Evolutionary conservation across 2,888 invertebrate genomes (phyloP).

Genomic region (Spisula solida): DNA sequence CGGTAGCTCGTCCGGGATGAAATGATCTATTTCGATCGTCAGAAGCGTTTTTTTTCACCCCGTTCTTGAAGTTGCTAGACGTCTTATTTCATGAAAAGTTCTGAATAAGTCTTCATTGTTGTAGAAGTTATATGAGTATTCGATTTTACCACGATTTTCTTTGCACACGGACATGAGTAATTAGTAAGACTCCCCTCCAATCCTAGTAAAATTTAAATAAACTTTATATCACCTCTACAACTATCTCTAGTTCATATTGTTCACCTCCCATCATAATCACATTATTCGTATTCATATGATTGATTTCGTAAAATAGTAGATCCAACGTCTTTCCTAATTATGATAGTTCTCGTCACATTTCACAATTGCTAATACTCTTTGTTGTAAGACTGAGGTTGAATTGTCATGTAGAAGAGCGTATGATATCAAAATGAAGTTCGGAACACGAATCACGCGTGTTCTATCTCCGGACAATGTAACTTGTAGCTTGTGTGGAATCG

Average conservation of each 20-base stretch:
- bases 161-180: conserved; percentile 30
- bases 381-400: not conserved
- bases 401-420: too few relatives aligned
- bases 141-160: not conserved
- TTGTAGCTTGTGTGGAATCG: not conserved
- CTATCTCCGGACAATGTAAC: too few relatives aligned
- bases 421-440: too few relatives aligned
- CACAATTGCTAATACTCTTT: not conserved
- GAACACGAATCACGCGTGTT: too few relatives aligned
- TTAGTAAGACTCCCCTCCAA: not conserved
- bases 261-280: too few relatives aligned
- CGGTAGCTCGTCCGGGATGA: conserved; percentile 15
- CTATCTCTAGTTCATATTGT: not conserved
- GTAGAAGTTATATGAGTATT: not conserved
- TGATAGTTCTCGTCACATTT: not conserved
- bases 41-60: not conserved
- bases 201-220: not conserved
- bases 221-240: conserved; percentile 15
- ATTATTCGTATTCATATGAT: not conserved
- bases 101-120: not conserved
- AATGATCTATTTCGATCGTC: conserved; percentile 4
- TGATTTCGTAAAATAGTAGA: not conserved
- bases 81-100: not conserved
- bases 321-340: not conserved
- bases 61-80: not conserved